Percentiles rank a stretch among this genome's conserved stretches.
phyloP scores from a whole-genome alignment of 2,113 vertebrate species.

The Cynocephalus volans region DNA sequence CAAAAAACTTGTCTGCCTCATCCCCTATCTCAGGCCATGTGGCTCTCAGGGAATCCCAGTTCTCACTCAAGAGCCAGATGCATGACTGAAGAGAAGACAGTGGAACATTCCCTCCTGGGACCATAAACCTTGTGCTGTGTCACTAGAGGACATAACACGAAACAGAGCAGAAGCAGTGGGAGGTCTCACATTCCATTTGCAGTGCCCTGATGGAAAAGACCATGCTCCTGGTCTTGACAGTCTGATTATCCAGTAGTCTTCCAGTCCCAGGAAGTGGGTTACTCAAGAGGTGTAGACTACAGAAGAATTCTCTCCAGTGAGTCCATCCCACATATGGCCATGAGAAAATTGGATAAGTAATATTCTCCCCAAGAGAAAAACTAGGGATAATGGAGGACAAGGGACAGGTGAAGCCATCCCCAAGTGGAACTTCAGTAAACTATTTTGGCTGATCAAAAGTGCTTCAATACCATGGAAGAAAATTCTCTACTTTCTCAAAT shows the following conservation, averaged over 20 bases:
- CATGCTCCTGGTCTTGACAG: neutral
- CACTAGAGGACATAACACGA: neutral
- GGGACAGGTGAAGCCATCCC: neutral
- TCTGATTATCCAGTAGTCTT: neutral
- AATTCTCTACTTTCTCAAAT: neutral
- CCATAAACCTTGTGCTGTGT: neutral
- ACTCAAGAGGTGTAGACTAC: neutral
- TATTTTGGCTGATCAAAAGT: neutral
- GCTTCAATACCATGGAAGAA: neutral
- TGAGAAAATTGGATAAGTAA: neutral
- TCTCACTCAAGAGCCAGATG: neutral
- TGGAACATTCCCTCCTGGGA: neutral
- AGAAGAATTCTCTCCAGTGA: neutral
- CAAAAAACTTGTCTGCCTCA: neutral
- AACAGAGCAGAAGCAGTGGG: neutral
- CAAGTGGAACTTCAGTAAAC: neutral
- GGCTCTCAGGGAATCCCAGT: neutral
- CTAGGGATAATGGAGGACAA: neutral
- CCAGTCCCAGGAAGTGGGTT: neutral
- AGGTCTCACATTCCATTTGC: neutral
- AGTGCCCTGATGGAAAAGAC: neutral
- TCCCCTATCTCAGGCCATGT: neutral
- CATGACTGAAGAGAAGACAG: neutral
- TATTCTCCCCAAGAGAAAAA: neutral
- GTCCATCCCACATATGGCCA: too few relatives aligned